phyloP scores from a whole-genome alignment of 2,113 vertebrate genomes.

The Vanacampus margaritifer region DNA sequence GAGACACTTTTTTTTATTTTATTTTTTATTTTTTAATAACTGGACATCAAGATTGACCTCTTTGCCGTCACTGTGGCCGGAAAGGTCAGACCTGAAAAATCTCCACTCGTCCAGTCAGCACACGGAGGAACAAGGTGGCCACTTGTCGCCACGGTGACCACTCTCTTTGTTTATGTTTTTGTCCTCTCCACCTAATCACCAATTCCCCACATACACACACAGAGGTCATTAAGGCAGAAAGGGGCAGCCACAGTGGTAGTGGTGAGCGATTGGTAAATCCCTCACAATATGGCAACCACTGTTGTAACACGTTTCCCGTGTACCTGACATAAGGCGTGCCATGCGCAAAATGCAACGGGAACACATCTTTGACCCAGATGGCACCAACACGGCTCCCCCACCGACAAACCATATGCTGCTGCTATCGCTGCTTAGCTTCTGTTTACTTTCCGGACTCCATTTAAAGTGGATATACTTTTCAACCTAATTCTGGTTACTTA shows the following conservation, averaged over 20 bases:
- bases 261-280: constrained; percentile 38
- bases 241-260: background rate
- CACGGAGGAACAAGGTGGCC: constrained; percentile 10
- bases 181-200: constrained; percentile 16
- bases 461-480: too few relatives aligned
- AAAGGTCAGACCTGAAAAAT: constrained; percentile 38
- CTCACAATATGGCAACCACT: constrained; percentile 27
- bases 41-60: constrained; percentile 1
- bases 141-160: constrained; percentile 46
- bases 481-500: too few relatives aligned
- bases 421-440: constrained; percentile 40
- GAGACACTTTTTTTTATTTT: too few relatives aligned
- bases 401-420: constrained; percentile 51
- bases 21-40: background rate
- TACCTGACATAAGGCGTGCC: constrained; percentile 59
- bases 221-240: constrained; percentile 21
- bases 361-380: constrained; percentile 63
- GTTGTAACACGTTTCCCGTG: constrained; percentile 39
- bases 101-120: constrained; percentile 28
- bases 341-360: constrained; percentile 40
- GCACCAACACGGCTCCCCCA: constrained; percentile 23
- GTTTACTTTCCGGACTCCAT: background rate
- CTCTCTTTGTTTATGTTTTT: constrained; percentile 44
- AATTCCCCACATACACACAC: constrained; percentile 16
- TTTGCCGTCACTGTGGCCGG: constrained; percentile 12